Evolutionary conservation across 2,888 invertebrate species (phyloP).

Genomic region (Podotricha telesiphe): DNA sequence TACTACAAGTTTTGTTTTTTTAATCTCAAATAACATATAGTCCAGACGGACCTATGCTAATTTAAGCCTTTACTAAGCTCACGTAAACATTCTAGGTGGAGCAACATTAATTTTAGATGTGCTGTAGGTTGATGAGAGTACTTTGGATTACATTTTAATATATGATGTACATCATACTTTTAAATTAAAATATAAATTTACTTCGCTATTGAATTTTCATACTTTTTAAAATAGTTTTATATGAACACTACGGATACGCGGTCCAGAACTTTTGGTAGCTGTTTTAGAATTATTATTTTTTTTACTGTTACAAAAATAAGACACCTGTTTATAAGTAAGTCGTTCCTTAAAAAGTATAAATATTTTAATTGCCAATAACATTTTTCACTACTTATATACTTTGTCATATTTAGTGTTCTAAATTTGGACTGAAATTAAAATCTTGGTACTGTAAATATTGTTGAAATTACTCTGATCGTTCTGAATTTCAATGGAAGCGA

Average conservation of each 20-base stretch:
- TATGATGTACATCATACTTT: background rate
- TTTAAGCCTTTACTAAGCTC: conserved; percentile 12
- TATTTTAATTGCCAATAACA: too few relatives aligned
- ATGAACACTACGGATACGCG: too few relatives aligned
- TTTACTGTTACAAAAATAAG: too few relatives aligned
- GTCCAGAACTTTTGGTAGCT: too few relatives aligned
- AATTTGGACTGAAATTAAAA: background rate
- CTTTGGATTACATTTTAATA: conserved; percentile 2
- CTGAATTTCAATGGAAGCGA: background rate
- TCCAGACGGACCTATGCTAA: conserved; percentile 8
- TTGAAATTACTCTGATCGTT: background rate
- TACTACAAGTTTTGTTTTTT: background rate
- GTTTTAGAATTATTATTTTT: too few relatives aligned
- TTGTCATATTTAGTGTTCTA: too few relatives aligned
- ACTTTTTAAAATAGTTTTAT: too few relatives aligned
- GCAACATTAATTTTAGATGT: conserved; percentile 9
- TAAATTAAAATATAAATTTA: background rate
- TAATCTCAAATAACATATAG: background rate
- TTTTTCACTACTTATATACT: too few relatives aligned
- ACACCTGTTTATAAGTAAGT: too few relatives aligned
- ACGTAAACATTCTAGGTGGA: conserved; percentile 1
- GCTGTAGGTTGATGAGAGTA: background rate
- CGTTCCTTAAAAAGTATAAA: too few relatives aligned
- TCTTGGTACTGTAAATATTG: background rate
- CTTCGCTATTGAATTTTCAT: too few relatives aligned